A percentile compares a stretch with the other conserved stretches of the same genome.
Evolutionary conservation across 2,888 invertebrate genomes (phyloP).

Genomic region (Muschampia staudingeri): DNA sequence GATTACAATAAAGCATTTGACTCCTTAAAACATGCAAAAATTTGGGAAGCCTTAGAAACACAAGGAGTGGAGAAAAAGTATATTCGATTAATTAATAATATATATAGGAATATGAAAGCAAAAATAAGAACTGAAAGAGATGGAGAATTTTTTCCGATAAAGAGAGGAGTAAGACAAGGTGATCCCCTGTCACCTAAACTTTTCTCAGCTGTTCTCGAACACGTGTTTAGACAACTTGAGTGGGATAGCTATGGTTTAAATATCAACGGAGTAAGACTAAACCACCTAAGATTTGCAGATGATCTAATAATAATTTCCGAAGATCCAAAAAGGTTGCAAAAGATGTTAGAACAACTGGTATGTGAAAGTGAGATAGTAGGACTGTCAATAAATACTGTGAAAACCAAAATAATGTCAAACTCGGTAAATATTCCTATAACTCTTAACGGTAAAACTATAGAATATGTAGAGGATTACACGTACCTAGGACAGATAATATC

Average conservation of each 20-base stretch:
- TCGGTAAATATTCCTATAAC: not conserved
- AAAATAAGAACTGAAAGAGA: not conserved
- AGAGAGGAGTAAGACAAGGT: not conserved
- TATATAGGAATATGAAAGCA: not conserved
- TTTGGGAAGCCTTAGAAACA: not conserved
- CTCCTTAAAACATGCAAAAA: not conserved
- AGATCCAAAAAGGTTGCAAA: not conserved
- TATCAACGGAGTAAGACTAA: not conserved
- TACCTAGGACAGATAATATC: slow-evolving; percentile 13
- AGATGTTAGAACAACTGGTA: not conserved
- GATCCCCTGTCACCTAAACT: not conserved
- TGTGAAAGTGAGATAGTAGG: slow-evolving; percentile 9
- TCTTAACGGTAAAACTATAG: not conserved
- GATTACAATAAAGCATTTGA: not conserved
- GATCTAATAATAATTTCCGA: not conserved
- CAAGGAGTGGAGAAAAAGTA: not conserved
- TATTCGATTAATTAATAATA: not conserved
- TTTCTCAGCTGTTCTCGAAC: not conserved
- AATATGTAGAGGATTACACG: not conserved
- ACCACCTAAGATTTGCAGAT: slow-evolving; percentile 1
- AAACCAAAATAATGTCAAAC: slow-evolving; percentile 19
- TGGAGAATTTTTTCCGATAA: not conserved
- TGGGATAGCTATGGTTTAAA: slow-evolving; percentile 7
- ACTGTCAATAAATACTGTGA: not conserved
- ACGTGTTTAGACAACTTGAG: not conserved